Conservation (phyloP, 2,888 invertebrate genomes). For the Dryadula phaetusa region DNA sequence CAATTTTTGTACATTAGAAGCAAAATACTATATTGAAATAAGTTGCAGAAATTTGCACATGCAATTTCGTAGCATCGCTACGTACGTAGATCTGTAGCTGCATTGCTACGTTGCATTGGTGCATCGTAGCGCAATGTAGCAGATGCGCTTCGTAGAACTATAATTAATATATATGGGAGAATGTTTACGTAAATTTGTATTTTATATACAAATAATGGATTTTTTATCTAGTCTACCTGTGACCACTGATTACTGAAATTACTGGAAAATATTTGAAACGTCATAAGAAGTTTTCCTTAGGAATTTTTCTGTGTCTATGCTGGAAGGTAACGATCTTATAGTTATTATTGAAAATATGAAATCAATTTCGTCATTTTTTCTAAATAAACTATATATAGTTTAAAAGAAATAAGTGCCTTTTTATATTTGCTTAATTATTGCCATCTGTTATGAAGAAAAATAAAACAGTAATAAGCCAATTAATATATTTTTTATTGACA, state of each 20-base stretch:
- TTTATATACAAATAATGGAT: no score
- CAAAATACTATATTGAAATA: slow-evolving; percentile 1
- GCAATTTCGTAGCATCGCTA: slow-evolving; percentile 77
- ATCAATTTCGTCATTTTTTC: no score
- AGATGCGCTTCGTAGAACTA: slow-evolving; percentile 51
- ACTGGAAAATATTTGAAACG: no score
- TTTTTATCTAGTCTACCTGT: no score
- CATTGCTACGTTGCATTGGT: slow-evolving; percentile 77
- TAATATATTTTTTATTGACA: not conserved
- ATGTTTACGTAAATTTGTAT: not conserved
- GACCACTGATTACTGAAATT: no score
- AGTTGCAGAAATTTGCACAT: slow-evolving; percentile 63
- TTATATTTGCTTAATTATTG: no score
- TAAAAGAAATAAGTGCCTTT: no score
- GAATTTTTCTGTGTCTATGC: no score
- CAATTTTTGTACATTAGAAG: not conserved
- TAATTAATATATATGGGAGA: not conserved
- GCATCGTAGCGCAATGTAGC: slow-evolving; percentile 68
- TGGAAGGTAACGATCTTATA: no score
- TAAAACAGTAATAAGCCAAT: not conserved
- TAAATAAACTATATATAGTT: no score
- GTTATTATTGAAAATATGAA: no score
- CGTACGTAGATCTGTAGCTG: slow-evolving; percentile 77
- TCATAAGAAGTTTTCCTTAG: no score
- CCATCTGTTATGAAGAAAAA: not conserved